Base-by-base conservation (phyloP, 2,797 vertebrate genomes). In the Premnoplex brunnescens region DNA sequence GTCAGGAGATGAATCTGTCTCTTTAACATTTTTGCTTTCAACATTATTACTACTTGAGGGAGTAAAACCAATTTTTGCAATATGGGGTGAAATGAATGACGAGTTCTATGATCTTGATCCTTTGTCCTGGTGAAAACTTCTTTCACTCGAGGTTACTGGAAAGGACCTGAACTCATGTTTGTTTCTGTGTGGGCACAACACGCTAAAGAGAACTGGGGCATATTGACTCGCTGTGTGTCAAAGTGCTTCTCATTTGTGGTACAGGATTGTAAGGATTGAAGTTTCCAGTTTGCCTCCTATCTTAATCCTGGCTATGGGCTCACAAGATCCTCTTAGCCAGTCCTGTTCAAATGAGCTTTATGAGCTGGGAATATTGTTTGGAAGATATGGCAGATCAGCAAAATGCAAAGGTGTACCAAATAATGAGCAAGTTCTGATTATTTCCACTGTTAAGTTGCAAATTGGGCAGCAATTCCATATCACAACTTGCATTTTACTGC, bases 71-170 rank as follows among this genome's bases (percentile, higher is more conserved):
- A 55, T 71, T 96, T 84, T 95, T 91, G 44, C 32, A 93, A 84
- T 87, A 28, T 24, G 54, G 72, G 37, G 23, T 52, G 56, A 71
- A 92, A 75, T 71, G 51, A 78, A 66, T 60, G 58, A 89, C 41
- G 56, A 92, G 10, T 79, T 85, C 23, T 92, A 74, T 79, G 48
- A 51, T 77, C 66, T 94, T 91, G 66, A 79, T 94, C 62, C n/a
- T 96, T 96, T 95, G 77, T 93, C 78, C 84, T 72, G 30, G 48
- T 85, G 75, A 89, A 94, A 96, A 79, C 21, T 52, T 37, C 58
- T 91, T 54, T 71, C 28, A 10, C 27, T 94, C 7, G 12, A 59
- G 68, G 77, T 92, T 51, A 49, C 22, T 27, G 66, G 54, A 55
- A 91, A 77, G 71, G 46, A 9, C 27, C 46, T 49, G 46, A 76